These are phyloP conservation scores for Gnathonemus echidnorhynchus DNA, from an alignment of 2,113 vertebrate species.

Conservation along the genomic window DNA sequence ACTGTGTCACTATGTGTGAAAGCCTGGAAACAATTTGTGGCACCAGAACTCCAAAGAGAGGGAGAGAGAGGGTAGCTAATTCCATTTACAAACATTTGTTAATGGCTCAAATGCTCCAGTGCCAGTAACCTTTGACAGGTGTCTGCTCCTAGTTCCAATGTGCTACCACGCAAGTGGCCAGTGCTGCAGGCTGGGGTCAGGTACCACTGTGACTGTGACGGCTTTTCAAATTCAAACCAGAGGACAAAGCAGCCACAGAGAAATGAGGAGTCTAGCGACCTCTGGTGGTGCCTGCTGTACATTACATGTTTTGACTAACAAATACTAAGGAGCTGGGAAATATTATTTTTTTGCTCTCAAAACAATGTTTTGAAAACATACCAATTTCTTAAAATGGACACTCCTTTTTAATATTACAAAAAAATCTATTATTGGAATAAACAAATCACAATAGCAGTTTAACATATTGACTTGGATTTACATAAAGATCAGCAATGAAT, in stretches of 20 bases:
- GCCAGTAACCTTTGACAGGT: slow-evolving; percentile 21
- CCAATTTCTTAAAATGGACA: not conserved
- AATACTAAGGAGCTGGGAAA: not conserved
- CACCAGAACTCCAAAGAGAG: slow-evolving; percentile 1
- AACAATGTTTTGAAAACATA: not conserved
- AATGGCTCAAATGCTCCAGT: slow-evolving; percentile 8
- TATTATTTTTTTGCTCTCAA: not conserved
- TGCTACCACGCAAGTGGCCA: not conserved
- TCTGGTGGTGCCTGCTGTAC: not conserved
- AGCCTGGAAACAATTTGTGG: slow-evolving; percentile 25
- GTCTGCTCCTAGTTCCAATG: slow-evolving; percentile 5
- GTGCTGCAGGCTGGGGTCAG: slow-evolving; percentile 13
- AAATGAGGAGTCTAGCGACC: slow-evolving; percentile 10
- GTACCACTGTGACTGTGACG: not conserved
- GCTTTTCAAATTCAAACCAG: slow-evolving; percentile 8
- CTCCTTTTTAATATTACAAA: not conserved
- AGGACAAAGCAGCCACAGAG: not conserved
- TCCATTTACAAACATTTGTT: slow-evolving; percentile 18
- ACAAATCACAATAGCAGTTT: not conserved
- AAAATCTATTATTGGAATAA: not conserved
- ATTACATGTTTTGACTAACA: not conserved
- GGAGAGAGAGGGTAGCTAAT: not conserved
- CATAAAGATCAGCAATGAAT: not conserved
- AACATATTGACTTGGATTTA: not conserved
- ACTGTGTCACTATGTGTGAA: slow-evolving; percentile 24